Base-by-base conservation (phyloP, 2,888 invertebrate species). In the Willowsia nigromaculata region DNA sequence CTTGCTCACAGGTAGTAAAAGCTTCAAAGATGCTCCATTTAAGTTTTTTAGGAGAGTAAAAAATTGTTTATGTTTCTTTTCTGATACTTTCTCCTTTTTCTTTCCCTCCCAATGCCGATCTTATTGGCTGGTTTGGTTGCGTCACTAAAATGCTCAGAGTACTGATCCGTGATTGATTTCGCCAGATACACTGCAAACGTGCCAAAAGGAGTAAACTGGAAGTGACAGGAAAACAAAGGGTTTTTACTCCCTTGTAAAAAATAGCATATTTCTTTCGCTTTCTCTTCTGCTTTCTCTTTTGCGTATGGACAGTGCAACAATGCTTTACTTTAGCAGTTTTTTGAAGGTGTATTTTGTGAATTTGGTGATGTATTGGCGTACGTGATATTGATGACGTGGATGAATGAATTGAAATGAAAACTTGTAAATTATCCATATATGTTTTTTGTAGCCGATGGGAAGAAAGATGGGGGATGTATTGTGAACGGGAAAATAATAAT, bases 141-240 rank as follows among this genome's bases (percentile, higher is more conserved):
- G 7, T 22, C 18, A 30, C 30, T 22, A 76, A 76, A 50, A 53
- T 27, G n/a, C 71, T 71, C 68, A 15, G 0, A 53, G n/a, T n/a
- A 6, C n/a, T 1, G 62, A 59, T 43, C 78, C n/a, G 53, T 86
- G 85, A 86, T 80, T 86, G 78, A 86, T 86, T 78, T 78, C 78
- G 13, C 25, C 50, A 80, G 78, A 78, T 86, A 43, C 27, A 59
- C n/a, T 78, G 50, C 30, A 86, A 76, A 74, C 59, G 62, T 59
- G 56, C 37, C 62, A 59, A 50, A 84, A 47, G 13, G 40, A 68
- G 68, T 40, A 65, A 78, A 86, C 59, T 86, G 78, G n/a, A 65
- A 86, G 25, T 84, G 84, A 84, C 84, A 84, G 74, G 68, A 56
- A 84, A 84, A 84, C 80, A 53, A 80, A 62, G n/a, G n/a, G n/a